Conservation (phyloP, 2,113 vertebrate species). For the Myrmophylax atrothorax region DNA sequence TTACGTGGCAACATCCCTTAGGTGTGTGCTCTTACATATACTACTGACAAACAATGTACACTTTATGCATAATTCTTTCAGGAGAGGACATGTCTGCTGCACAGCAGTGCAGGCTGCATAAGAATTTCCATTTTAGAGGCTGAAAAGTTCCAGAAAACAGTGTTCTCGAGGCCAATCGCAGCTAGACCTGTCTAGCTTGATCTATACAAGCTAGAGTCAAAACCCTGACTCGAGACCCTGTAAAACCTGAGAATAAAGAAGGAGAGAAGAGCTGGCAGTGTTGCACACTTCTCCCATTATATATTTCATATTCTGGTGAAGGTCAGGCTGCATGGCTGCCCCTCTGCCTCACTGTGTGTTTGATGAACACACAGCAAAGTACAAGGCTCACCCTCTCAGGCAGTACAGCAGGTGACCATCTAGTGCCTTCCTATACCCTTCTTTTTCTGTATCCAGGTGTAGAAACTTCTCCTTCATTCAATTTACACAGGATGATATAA, state of each 20-base stretch:
- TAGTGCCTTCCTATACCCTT: background rate
- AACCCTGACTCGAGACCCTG: fast-evolving
- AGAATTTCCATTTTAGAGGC: background rate
- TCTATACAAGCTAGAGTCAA: background rate
- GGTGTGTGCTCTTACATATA: background rate
- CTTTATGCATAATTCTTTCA: background rate
- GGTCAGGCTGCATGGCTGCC: background rate
- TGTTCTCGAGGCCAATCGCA: background rate
- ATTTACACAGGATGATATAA: background rate
- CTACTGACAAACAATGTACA: background rate
- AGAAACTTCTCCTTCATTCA: background rate
- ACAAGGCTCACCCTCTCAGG: background rate
- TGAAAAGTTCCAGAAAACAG: background rate
- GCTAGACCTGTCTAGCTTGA: background rate
- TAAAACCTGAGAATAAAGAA: background rate
- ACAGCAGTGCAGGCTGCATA: background rate
- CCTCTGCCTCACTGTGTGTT: background rate
- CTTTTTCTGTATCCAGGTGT: background rate
- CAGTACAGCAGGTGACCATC: background rate
- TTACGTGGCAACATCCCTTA: background rate
- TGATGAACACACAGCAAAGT: background rate
- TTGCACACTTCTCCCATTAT: background rate
- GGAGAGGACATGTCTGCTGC: background rate
- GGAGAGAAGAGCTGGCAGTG: background rate
- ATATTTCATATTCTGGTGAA: background rate